Base-by-base conservation (phyloP, 2,113 vertebrate species). In the Dicerorhinus sumatrensis region DNA sequence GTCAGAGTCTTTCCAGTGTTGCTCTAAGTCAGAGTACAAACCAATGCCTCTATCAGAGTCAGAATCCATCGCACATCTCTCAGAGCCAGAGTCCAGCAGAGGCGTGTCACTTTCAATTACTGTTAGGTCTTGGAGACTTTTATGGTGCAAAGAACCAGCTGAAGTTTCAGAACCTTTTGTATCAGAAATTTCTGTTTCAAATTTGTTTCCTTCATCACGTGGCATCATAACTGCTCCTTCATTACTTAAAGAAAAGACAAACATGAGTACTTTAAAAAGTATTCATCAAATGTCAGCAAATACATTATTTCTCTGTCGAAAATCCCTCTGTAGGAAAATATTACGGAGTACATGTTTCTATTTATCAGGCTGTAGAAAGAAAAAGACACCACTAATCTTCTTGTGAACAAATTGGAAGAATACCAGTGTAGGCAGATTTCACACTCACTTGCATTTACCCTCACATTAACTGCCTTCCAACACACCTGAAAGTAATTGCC, bases 161-260 rank as follows among this genome's bases (percentile, higher is more conserved):
- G 60, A 92, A 60, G 21, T 92, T 39, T 83, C 12, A 72, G 80
- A 96, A 92, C 6, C 10, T 56, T 92, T 82, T 95, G 54, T 73
- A 54, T 77, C 27, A 95, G 91, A 85, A 89, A 87, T 10, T 90
- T 96, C 83, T 72, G 39, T 62, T 92, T 97, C 75, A 51, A 54
- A 94, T 89, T 72, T 87, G 25, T 51, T 93, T 89, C 1, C 80
- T 39, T 96, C 86, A 72, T 96, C 69, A 83, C 3, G 62, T 73
- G 48, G 48, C 36, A 73, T 56, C 58, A 31, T 39, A 92, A 92
- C 10, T 69, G 46, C 16, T 70, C 18, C 80, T 96, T 98, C 75
- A 97, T 94, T 81, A 83, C 95, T 96, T 92, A 82, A 97, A 96
- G 48, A 96, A 97, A 97, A 95, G 36, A 92, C 4, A 94, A 89